Conservation (phyloP, 2,888 invertebrate species). For the Acleris cristana region DNA sequence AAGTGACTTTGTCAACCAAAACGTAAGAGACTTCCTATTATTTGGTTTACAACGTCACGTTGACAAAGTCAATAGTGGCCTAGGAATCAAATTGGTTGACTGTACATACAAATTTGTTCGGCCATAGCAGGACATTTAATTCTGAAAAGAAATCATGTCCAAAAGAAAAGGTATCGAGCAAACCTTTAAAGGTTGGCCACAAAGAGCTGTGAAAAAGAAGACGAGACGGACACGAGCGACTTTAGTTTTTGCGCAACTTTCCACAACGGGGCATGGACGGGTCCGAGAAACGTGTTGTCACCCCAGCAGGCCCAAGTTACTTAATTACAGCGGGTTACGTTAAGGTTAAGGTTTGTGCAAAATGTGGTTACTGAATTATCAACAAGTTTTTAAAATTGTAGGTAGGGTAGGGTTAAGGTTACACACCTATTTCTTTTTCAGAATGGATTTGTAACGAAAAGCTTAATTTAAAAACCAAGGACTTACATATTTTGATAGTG, state of each 20-base stretch:
- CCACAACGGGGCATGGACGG: slow-evolving; percentile 33
- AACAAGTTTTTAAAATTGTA: no score
- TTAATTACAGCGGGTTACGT: neutral
- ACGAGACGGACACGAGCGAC: slow-evolving; percentile 31
- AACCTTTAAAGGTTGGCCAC: slow-evolving; percentile 23
- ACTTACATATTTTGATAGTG: no score
- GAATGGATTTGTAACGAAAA: neutral
- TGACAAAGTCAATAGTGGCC: no score
- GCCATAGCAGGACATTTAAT: neutral
- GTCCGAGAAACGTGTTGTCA: slow-evolving; percentile 32
- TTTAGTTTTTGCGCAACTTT: slow-evolving; percentile 34
- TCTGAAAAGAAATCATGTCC: neutral
- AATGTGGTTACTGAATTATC: no score
- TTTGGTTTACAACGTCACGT: no score
- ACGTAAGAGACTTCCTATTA: no score
- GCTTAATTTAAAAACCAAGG: no score
- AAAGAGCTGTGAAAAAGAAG: slow-evolving; percentile 19
- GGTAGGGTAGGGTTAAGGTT: no score
- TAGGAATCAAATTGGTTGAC: no score
- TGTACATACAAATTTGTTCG: no score
- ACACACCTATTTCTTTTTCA: neutral
- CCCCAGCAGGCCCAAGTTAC: slow-evolving; percentile 11
- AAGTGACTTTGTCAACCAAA: no score
- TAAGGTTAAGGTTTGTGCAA: no score
- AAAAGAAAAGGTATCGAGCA: slow-evolving; percentile 2